Percentiles rank a stretch among this genome's conserved stretches.
Conservation (phyloP, 2,113 vertebrate species). For the Rhynchomys soricoides region DNA sequence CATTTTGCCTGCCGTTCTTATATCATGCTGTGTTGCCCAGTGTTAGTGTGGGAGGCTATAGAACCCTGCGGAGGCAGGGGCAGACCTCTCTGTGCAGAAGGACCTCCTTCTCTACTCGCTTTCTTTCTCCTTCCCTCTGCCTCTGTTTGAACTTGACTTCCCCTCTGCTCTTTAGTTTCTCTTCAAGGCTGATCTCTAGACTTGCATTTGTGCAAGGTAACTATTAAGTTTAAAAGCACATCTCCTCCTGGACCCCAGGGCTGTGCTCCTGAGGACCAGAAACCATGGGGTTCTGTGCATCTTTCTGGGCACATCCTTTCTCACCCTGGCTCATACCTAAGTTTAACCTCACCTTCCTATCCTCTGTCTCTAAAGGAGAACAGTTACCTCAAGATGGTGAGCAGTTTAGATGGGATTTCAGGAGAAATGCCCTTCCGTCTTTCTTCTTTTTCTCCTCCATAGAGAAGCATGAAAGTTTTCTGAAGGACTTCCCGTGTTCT, state of each 20-base stretch:
- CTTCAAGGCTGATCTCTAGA: conserved; percentile 1
- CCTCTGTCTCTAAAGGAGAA: not conserved
- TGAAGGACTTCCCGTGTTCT: not conserved
- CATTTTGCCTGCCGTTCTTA: not conserved
- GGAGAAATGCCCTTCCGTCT: conserved; percentile 3
- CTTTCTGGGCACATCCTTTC: not conserved
- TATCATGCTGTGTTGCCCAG: not conserved
- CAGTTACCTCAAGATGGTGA: not conserved
- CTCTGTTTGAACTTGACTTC: not conserved
- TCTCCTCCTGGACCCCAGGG: conserved; percentile 31
- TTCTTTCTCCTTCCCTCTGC: not conserved
- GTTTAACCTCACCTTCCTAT: not conserved
- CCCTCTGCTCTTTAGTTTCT: conserved; percentile 10
- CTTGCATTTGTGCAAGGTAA: not conserved
- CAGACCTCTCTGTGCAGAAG: not conserved
- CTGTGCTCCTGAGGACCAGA: not conserved
- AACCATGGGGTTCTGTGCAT: not conserved
- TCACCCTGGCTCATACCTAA: not conserved
- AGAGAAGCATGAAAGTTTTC: conserved; percentile 24
- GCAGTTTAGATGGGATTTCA: conserved; percentile 6
- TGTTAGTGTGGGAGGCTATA: conserved; percentile 44
- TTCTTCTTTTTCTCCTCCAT: conserved; percentile 6
- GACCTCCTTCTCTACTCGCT: not conserved
- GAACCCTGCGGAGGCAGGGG: not conserved
- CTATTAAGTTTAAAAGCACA: not conserved